phyloP scores from a whole-genome alignment of 2,888 invertebrate species.

The Phaonia tiefii region DNA sequence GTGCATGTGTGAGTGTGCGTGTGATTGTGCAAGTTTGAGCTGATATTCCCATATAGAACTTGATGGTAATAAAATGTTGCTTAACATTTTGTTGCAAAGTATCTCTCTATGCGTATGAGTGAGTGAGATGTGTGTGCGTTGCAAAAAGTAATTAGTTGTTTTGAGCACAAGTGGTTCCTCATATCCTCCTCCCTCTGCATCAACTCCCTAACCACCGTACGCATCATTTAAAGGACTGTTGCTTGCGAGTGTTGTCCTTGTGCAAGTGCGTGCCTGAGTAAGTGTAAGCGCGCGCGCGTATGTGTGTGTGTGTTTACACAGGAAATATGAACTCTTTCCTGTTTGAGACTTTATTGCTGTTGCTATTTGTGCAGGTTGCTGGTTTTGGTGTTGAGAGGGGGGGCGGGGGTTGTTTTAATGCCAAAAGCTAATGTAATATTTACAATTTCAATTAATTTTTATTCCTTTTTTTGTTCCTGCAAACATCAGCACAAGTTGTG shows the following conservation, averaged over 20 bases:
- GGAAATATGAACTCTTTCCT: constrained; percentile 39
- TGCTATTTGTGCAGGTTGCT: neutral
- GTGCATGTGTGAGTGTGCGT: too few species aligned
- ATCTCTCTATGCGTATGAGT: neutral
- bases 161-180: constrained; percentile 26
- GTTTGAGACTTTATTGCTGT: neutral
- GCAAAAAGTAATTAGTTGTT: constrained; percentile 41
- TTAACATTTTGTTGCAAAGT: constrained; percentile 1
- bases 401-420: neutral
- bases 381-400: neutral
- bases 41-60: too few species aligned
- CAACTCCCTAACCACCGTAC: neutral
- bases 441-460: constrained; percentile 56
- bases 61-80: neutral
- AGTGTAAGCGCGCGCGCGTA: neutral
- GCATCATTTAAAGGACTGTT: neutral
- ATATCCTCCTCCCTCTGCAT: neutral
- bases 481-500: constrained; percentile 41
- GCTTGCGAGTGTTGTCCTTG: constrained; percentile 13
- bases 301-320: neutral
- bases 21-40: too few species aligned
- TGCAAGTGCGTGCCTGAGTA: too few species aligned
- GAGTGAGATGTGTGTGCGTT: neutral
- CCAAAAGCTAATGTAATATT: constrained; percentile 42
- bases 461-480: constrained; percentile 32